Conservation (phyloP, 2,888 invertebrate species). For the Micoletzkya japonica region DNA sequence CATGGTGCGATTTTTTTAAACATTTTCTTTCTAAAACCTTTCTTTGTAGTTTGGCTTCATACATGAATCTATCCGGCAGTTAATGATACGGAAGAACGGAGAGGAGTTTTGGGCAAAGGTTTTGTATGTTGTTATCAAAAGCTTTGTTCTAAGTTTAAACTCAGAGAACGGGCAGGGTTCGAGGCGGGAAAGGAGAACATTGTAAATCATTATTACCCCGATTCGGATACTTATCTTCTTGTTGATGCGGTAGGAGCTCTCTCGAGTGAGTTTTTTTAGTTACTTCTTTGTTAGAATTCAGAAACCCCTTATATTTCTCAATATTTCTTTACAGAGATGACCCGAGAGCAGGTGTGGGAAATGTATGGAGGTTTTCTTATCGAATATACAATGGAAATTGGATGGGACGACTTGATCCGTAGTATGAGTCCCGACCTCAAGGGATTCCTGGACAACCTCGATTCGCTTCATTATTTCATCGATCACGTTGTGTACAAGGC, state of each 20-base stretch:
- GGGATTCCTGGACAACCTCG: slow-evolving; percentile 91
- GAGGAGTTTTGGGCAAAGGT: slow-evolving; percentile 52
- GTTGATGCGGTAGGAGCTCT: slow-evolving; percentile 47
- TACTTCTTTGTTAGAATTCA: too few relatives aligned
- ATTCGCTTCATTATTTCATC: slow-evolving; percentile 77
- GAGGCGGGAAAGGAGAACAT: slow-evolving; percentile 57
- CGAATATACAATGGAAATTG: slow-evolving; percentile 56
- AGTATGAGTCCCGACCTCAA: slow-evolving; percentile 55
- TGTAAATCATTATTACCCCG: slow-evolving; percentile 54
- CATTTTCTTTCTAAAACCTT: too few relatives aligned
- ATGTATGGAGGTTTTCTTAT: slow-evolving; percentile 55
- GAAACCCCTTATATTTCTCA: background rate
- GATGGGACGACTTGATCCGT: slow-evolving; percentile 56
- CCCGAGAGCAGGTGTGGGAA: slow-evolving; percentile 55
- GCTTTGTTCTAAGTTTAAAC: too few relatives aligned
- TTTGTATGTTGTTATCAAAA: slow-evolving; percentile 50
- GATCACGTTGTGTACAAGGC: slow-evolving; percentile 55
- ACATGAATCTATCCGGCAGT: slow-evolving; percentile 55
- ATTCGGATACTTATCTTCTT: slow-evolving; percentile 49
- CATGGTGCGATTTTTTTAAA: too few relatives aligned
- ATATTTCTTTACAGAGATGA: background rate
- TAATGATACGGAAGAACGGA: slow-evolving; percentile 52
- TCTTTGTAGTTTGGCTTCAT: slow-evolving; percentile 55
- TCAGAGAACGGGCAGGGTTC: slow-evolving; percentile 49
- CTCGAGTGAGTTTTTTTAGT: slow-evolving; percentile 38